Base-by-base conservation (phyloP, 2,888 invertebrate species). In the Metellina segmentata region DNA sequence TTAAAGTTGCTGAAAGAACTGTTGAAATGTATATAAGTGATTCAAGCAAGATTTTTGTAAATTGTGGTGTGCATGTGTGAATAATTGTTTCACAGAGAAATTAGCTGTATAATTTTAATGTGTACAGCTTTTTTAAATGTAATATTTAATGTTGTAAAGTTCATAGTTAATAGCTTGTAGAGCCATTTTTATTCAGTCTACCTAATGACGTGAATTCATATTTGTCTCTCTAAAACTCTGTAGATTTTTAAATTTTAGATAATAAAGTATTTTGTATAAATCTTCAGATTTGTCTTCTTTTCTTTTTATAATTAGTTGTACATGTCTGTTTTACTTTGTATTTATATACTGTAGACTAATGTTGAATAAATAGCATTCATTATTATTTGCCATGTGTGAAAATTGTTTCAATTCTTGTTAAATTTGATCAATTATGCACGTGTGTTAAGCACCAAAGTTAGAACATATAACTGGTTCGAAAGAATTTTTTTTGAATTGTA, bases 241-340 rank as follows among this genome's bases (percentile, higher is more conserved):
- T 86, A 86, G 78, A 78, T 51, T 86, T 85, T 78, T 79, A 83
- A 89, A 83, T 16, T 78, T 71, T 85, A 85, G 85, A 74, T 52
- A 89, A 90, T 90, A 85, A 90, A 90, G 72, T 90, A 90, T 90
- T 90, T 90, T 90, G 70, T 81, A 81, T 52, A 88, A 88, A 74
- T 52, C 48, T 75, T 11, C 8, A 34, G 34, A 48, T 61, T 53
- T 85, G 13, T 71, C 34, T 9, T 16, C 52, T 6, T n/a, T n/a
- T 72, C 13, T 72, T 72, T 72, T 2, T 72, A 72, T 72, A 20
- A 19, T 16, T 72, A 20, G 8, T 72, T 72, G 13, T 19, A 61
- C 1, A 13, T 61, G 61, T 61, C 8, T 61, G 61, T 61, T 61
- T 8, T 11, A 61, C 16, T 61, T 61, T 11, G 16, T 61, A 9